Evolutionary conservation across 2,888 invertebrate species (phyloP).

Genomic region (Plebejus argus): DNA sequence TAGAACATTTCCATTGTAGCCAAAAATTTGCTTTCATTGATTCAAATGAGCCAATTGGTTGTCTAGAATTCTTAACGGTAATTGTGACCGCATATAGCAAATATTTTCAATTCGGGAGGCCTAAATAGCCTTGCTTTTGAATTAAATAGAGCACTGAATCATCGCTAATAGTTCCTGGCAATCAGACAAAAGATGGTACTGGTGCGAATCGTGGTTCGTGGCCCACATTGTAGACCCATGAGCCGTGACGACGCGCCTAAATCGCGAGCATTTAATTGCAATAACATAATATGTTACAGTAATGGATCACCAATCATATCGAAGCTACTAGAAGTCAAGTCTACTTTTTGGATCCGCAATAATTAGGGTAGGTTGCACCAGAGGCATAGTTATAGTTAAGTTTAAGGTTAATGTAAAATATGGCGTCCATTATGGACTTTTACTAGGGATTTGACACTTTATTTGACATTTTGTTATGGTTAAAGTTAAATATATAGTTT

Average conservation of each 20-base stretch:
- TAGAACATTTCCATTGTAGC: not conserved
- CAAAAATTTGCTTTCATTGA: not conserved
- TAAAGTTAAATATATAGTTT: too few species aligned
- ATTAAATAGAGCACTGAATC: constrained; percentile 31
- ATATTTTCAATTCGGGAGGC: constrained; percentile 17
- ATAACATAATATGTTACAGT: not conserved
- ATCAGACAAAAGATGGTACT: constrained; percentile 38
- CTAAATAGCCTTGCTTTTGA: not conserved
- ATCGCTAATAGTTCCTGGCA: constrained; percentile 34
- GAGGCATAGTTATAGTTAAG: too few species aligned
- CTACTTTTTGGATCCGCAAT: too few species aligned
- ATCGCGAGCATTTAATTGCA: constrained; percentile 49
- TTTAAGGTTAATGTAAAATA: too few species aligned
- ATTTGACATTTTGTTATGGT: too few species aligned
- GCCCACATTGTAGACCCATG: constrained; percentile 58
- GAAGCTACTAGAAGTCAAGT: too few species aligned
- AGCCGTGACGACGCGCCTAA: constrained; percentile 60
- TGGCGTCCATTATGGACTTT: too few species aligned
- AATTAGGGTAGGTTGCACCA: too few species aligned
- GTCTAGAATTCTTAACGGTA: not conserved
- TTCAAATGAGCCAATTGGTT: constrained; percentile 1
- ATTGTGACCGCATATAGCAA: not conserved
- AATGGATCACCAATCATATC: not conserved
- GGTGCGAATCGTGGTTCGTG: constrained; percentile 52
- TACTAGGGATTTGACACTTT: too few species aligned